Conservation (phyloP, 2,888 invertebrate genomes). For the Habroteleia sp. region DNA sequence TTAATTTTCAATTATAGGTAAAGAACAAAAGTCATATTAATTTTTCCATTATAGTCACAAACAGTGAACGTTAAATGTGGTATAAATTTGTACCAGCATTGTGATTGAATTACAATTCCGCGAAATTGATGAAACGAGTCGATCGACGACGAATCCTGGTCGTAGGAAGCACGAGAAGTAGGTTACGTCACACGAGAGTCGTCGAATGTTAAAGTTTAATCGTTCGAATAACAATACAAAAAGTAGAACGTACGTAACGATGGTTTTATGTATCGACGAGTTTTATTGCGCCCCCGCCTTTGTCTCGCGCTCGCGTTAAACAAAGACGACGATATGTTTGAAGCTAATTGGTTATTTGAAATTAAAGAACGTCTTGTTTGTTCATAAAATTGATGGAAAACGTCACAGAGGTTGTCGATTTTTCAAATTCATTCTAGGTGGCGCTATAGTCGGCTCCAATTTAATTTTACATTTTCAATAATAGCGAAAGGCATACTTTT, state of each 20-base stretch:
- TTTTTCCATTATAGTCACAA: not conserved
- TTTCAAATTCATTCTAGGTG: not conserved
- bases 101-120: conserved; percentile 23
- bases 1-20: no score
- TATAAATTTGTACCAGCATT: conserved; percentile 1
- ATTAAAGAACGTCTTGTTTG: conserved; percentile 12
- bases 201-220: conserved; percentile 51
- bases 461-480: no score
- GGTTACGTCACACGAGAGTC: conserved; percentile 44
- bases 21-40: no score
- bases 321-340: not conserved
- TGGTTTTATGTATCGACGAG: conserved; percentile 30
- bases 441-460: no score
- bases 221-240: conserved; percentile 50
- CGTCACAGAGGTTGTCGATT: no score
- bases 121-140: conserved; percentile 36
- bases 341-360: conserved; percentile 21
- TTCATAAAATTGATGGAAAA: not conserved
- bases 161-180: conserved; percentile 36
- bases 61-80: not conserved
- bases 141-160: conserved; percentile 28
- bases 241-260: conserved; percentile 37
- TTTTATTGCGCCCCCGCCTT: conserved; percentile 22
- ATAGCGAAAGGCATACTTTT: no score
- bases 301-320: not conserved